Base-by-base conservation (phyloP, 2,113 vertebrate genomes). In the Clinocottus analis region DNA sequence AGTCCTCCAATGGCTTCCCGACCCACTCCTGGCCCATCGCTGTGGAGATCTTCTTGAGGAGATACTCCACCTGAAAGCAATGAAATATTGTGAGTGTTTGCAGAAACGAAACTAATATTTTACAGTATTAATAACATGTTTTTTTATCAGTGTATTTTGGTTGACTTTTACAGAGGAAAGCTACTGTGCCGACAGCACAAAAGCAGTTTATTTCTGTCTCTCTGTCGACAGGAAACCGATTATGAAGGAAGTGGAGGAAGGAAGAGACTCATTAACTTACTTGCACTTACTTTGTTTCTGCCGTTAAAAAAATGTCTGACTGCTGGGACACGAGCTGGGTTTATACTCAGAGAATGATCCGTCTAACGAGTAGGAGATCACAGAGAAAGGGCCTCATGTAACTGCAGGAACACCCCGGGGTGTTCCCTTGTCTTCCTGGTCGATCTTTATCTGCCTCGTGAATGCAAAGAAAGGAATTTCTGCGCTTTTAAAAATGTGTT, bases 21-120 rank as follows among this genome's bases (percentile, higher is more conserved):
- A 95, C 94, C 95, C 95, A 96, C 78, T 96, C 94, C 60, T 91
- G 85, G 17, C 68, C 93, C 94, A 95, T 95, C 0, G 92, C 93
- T 21, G 88, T 80, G 27, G 87, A 94, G 60, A 96, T 93, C 77
- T 96, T 96, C 91, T 95, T 95, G 27, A 96, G 83, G 51, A 96
- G 88, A 82, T 95, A 96, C 63, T 94, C 95, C 69, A 95, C 85
- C 95, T 96, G 29, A 68, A 72, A 41, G 5, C 29, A 53, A 58
- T n/a, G 1, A 77, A 49, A 55, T 6, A 27, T 72, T 13, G 43
- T 0, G 1, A 21, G 8, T 12, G 5, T 11, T 14, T 8, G 19
- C 2, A 33, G n/a, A 51, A 3, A 23, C 45, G 16, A 35, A 5
- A 7, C 3, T 60, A 25, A 65, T 29, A 7, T 2, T 33, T 16